Evolutionary conservation across 2,888 invertebrate species (phyloP), one percentile per base, ranked within the genome.

Genomic region (Polyommatus iphigenia): DNA sequence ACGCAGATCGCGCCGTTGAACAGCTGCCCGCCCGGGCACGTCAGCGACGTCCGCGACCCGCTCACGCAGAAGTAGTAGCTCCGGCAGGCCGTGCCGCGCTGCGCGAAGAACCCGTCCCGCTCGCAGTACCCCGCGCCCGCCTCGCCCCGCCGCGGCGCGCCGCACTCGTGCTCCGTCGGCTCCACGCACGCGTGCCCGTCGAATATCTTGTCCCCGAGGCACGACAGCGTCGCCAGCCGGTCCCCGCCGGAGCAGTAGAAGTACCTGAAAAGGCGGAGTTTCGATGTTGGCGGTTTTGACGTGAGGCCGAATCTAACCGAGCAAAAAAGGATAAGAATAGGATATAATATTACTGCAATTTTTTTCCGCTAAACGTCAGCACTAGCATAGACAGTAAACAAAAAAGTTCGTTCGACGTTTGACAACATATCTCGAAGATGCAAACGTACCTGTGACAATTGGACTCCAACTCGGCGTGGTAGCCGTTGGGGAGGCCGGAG

Each of bases 1-100:
- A 95, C 95, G 83, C 95, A 96, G 71, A 94, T 86, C 82, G 95
- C 94, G 0, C 95, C 95, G 82, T 95, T 95, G 85, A 95, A 95
- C n/a, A 95, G 83, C 79, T 94, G 91, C 3, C 88, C 90, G 0
- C 79, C 78, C 0, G 91, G 89, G 81, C 96, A 95, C 20, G 89
- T 87, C 2, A 95, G 90, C 78, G 90, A 88, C 0, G 95, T 95
- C 79, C 94, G 88, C 18, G 86, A 85, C 1, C 95, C 95, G 78
- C 91, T 90, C 20, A 95, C 93, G 83, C 96, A 96, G 86, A 95
- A 95, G 86, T 93, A 95, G 86, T 95, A 96, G 10, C 89, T 90
- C 71, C 88, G 89, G 85, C 95, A 95, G 4, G 89, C 88, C 0
- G 94, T 91, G 1, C 91, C 90, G 57, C 89, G 88, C 82, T 95